A percentile compares a stretch with the other conserved stretches of the same genome.
phyloP scores from a whole-genome alignment of 2,113 vertebrate genomes.

The Varanus komodoensis region DNA sequence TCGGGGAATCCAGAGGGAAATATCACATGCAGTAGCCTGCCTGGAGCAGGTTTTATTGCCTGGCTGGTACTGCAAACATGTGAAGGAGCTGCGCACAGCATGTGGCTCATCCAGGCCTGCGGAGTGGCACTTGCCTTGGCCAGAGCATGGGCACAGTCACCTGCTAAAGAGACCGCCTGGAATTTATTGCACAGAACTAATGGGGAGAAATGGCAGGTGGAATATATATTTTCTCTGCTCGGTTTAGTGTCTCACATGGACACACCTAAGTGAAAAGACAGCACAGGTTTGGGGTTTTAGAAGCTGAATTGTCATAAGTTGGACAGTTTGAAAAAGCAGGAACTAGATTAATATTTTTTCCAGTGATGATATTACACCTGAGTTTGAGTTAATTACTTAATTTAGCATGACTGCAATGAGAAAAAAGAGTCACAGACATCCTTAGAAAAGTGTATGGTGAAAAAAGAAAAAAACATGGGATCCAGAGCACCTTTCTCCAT shows the following conservation, averaged over 20 bases:
- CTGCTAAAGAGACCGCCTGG: background rate
- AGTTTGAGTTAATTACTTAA: background rate
- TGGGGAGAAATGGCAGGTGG: too few species aligned
- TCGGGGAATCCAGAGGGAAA: background rate
- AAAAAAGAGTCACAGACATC: background rate
- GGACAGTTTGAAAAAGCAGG: background rate
- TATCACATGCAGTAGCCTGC: background rate
- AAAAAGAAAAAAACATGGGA: background rate
- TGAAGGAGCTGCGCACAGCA: too few species aligned
- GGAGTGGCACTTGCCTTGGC: background rate
- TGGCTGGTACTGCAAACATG: background rate
- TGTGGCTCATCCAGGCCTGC: background rate
- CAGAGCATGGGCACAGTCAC: background rate
- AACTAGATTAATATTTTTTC: too few species aligned
- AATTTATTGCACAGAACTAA: background rate
- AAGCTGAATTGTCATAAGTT: background rate
- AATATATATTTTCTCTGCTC: background rate
- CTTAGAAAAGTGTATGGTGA: background rate
- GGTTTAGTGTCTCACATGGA: background rate
- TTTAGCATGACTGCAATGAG: background rate
- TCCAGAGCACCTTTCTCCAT: background rate
- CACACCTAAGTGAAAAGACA: background rate
- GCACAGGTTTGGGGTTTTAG: background rate
- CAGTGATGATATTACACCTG: background rate
- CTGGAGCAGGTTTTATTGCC: background rate